A percentile compares a stretch with the other conserved stretches of the same genome.
phyloP scores from a whole-genome alignment of 2,113 vertebrate genomes.

The Panthera uncia region DNA sequence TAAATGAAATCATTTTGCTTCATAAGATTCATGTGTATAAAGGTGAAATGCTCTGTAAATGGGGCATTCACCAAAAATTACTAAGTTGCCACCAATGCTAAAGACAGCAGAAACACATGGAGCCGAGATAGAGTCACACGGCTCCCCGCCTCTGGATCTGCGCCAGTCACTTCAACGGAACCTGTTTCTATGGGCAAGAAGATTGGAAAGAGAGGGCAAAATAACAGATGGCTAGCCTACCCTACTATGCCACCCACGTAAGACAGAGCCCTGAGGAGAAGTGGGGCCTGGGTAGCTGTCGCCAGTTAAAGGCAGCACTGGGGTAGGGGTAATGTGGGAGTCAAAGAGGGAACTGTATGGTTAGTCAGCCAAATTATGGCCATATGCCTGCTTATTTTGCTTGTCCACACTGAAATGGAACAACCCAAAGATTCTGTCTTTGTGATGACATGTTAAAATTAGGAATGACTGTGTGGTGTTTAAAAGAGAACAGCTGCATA shows the following conservation, averaged over 20 bases:
- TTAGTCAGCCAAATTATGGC: conserved; percentile 6
- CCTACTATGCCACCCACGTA: conserved; percentile 64
- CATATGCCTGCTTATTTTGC: conserved; percentile 22
- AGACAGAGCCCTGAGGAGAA: conserved; percentile 17
- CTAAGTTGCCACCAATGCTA: not conserved
- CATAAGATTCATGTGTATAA: not conserved
- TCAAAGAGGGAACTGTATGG: not conserved
- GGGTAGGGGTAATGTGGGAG: conserved; percentile 15
- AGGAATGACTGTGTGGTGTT: not conserved
- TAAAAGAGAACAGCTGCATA: not conserved
- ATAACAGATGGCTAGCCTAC: conserved; percentile 77
- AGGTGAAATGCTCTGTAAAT: conserved; percentile 13
- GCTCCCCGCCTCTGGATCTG: conserved; percentile 50
- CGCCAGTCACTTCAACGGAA: conserved; percentile 72
- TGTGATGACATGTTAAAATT: not conserved
- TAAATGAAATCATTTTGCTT: conserved; percentile 31
- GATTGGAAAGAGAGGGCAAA: conserved; percentile 60
- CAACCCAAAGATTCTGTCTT: conserved; percentile 14
- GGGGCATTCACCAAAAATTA: conserved; percentile 39
- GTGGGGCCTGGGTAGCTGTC: not conserved
- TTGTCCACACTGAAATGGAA: conserved; percentile 19
- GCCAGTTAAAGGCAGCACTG: conserved; percentile 14
- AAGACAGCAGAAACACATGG: not conserved
- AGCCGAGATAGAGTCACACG: not conserved
- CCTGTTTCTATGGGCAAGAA: conserved; percentile 67